Conservation (phyloP, 2,888 invertebrate genomes). For the Ochlodes sylvanus region DNA sequence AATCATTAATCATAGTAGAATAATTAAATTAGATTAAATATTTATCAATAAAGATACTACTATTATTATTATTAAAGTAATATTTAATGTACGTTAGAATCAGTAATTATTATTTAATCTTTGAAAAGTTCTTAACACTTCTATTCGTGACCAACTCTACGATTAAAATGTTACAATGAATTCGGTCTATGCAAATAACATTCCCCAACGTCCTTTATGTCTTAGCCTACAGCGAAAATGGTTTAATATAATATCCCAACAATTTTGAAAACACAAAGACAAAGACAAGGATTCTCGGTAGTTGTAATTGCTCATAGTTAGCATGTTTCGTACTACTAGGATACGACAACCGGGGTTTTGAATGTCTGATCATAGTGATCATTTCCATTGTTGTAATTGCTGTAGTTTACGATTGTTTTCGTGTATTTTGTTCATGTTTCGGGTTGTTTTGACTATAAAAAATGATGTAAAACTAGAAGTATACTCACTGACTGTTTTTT, state of each 20-base stretch:
- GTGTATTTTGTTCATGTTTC: not conserved
- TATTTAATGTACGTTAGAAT: no score
- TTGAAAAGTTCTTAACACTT: not conserved
- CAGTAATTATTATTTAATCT: no score
- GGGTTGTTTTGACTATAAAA: no score
- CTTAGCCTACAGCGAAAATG: conserved; percentile 27
- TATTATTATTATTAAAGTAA: no score
- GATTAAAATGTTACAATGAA: conserved; percentile 14
- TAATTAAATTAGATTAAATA: no score
- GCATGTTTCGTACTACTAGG: conserved; percentile 19
- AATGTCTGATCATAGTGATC: conserved; percentile 4
- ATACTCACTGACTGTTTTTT: no score
- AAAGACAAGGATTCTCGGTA: conserved; percentile 19
- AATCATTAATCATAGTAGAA: no score
- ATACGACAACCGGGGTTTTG: conserved; percentile 11
- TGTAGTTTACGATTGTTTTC: not conserved
- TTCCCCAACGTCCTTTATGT: conserved; percentile 26
- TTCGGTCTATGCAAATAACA: conserved; percentile 30
- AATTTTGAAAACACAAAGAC: conserved; percentile 35
- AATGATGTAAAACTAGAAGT: no score
- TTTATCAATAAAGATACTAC: no score
- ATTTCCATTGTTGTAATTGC: not conserved
- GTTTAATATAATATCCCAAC: conserved; percentile 38
- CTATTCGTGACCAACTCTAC: not conserved
- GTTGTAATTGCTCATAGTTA: conserved; percentile 34